Evolutionary conservation across 1,140 invertebrate species (phyloP), one percentile per base, ranked within the genome.

Genomic region (Idris sp.): DNA sequence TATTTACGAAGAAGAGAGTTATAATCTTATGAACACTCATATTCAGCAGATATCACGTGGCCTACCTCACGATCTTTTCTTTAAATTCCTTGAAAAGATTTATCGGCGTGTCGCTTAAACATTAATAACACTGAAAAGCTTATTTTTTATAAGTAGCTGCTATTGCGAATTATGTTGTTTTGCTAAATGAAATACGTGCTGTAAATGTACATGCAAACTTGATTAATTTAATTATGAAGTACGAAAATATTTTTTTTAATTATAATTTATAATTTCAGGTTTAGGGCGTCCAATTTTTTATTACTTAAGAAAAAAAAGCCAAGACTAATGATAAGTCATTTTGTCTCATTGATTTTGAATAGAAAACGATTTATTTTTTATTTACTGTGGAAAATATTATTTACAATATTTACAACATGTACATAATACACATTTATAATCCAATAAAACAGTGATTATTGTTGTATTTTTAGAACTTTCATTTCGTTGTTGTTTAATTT

Each of bases 1-100:
- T 0, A 91, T 92, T 13, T 98, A 95, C 76, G 96, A 98, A 88
- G 95, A 97, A 84, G 91, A 94, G 71, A 94, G 91, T 18, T 95
- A 94, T 76, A 94, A 95, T 81, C 87, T 94, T 61, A 92, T 96
- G 76, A 91, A 90, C 54, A 94, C 92, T 2, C 94, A 95, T 83
- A 96, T 96, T 78, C 93, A 95, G 82, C 94, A 95, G 85, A 91
- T 95, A 72, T 94, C 93, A 1, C 90, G 92, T 30, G 93, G 93
- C 14, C 86, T 96, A n/a, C 93, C 94, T 11, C 94, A 95, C 74
- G 90, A 93, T 59, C 84, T 95, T 13, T 96, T 96, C 85, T 92
- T 95, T 69, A 93, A 93, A 84, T 91, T 96, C 58, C 87, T 96
- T 28, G 91, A 94, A 51, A 95, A 93, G 81, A 92, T 96, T 71